Evolutionary conservation across 2,797 vertebrate species (phyloP).

Genomic region (Echiichthys vipera): DNA sequence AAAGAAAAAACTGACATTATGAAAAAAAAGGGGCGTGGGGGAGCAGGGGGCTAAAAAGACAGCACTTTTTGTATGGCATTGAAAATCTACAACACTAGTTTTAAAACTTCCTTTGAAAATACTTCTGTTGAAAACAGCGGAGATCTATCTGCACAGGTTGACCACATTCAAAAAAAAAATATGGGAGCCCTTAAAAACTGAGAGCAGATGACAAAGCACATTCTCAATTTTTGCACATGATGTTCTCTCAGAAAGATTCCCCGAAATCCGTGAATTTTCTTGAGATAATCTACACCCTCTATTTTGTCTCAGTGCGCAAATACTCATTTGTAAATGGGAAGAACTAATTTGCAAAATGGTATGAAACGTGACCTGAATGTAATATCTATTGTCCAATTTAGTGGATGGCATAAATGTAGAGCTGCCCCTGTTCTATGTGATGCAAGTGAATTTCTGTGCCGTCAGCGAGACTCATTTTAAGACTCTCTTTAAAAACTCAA

Average conservation of each 20-base stretch:
- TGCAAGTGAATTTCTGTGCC: background rate
- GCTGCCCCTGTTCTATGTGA: conserved; percentile 14
- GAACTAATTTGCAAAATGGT: conserved; percentile 1
- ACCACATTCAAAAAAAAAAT: background rate
- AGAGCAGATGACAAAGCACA: background rate
- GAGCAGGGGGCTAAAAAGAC: no score
- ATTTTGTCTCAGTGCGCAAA: background rate
- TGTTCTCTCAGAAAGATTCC: background rate
- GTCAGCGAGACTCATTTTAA: background rate
- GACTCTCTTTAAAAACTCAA: background rate
- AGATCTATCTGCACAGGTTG: background rate
- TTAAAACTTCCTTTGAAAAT: background rate
- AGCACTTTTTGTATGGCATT: background rate
- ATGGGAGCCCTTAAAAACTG: background rate
- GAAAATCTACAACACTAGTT: background rate
- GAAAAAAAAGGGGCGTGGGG: background rate
- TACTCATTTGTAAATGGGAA: background rate
- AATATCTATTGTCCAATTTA: background rate
- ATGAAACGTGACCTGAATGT: conserved; percentile 1
- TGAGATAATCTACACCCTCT: background rate
- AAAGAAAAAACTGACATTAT: background rate
- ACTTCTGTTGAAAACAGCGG: no score
- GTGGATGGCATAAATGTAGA: conserved; percentile 8
- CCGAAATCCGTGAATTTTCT: background rate
- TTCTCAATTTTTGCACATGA: background rate